Conservation (phyloP, 2,113 vertebrate genomes). For the Plecotus auritus region DNA sequence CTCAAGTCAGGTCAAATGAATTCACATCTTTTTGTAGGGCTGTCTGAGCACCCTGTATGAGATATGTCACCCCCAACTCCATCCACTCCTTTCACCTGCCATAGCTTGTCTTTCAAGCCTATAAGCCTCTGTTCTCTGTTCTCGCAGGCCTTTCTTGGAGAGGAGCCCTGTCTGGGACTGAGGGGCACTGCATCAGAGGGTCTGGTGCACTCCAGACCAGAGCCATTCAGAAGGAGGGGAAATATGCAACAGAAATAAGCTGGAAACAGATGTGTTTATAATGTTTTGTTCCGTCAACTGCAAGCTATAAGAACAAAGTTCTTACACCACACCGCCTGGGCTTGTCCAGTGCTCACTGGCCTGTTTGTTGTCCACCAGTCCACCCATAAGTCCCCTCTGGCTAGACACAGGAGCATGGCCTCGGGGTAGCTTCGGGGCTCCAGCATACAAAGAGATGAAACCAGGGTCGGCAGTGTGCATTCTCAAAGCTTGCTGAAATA, state of each 20-base stretch:
- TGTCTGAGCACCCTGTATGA: not conserved
- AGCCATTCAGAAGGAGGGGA: not conserved
- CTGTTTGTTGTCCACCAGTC: not conserved
- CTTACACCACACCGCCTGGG: not conserved
- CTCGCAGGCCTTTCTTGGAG: not conserved
- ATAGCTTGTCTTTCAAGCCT: not conserved
- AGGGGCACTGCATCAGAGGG: too few relatives aligned
- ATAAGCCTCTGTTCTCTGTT: not conserved
- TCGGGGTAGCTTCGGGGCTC: rapidly evolving
- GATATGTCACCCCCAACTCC: too few relatives aligned
- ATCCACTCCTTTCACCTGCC: not conserved
- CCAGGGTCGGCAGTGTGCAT: not conserved
- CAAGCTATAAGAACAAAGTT: not conserved
- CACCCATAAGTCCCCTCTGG: not conserved
- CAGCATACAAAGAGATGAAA: not conserved
- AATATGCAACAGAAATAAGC: not conserved
- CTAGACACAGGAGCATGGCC: too few relatives aligned
- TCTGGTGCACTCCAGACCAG: not conserved
- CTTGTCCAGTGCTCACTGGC: rapidly evolving
- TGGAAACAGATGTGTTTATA: not conserved
- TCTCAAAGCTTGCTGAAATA: not conserved
- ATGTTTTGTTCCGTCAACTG: not conserved
- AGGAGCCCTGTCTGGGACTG: not conserved
- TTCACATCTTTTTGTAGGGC: not conserved
- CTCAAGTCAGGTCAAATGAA: not conserved